Percentiles rank a stretch among this genome's conserved stretches.
Conservation (phyloP, 1,140 invertebrate species). For the Cylas formicarius region DNA sequence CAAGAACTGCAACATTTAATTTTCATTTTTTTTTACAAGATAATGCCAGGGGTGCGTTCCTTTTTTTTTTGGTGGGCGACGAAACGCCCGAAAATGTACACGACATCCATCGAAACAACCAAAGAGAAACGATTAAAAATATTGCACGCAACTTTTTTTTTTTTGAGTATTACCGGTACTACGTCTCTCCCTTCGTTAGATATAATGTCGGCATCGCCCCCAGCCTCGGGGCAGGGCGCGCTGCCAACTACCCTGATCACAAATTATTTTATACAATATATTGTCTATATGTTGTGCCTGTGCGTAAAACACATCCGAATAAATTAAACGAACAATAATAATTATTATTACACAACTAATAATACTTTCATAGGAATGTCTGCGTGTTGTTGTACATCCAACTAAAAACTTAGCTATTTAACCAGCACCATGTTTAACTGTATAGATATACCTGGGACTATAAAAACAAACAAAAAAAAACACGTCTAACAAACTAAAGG, state of each 20-base stretch:
- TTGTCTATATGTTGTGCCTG: conserved; percentile 29
- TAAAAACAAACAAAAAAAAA: conserved; percentile 1
- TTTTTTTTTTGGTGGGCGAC: conserved; percentile 32
- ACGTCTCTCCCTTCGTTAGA: conserved; percentile 3
- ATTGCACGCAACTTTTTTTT: conserved; percentile 12
- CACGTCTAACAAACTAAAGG: neutral
- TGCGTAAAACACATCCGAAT: conserved; percentile 14
- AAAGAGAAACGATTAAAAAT: conserved; percentile 9
- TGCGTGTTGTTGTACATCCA: conserved; percentile 27
- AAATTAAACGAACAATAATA: conserved; percentile 17
- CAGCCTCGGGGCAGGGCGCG: neutral
- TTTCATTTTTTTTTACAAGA: conserved; percentile 39
- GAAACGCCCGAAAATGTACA: conserved; percentile 23
- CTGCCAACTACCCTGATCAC: conserved; percentile 20
- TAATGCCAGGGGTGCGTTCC: conserved; percentile 41
- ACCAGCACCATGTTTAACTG: conserved; percentile 36
- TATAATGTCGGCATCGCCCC: conserved; percentile 9
- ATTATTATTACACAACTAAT: conserved; percentile 29
- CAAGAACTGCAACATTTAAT: conserved; percentile 37
- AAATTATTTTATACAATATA: conserved; percentile 17
- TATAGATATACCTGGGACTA: conserved; percentile 8
- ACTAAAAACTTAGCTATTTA: conserved; percentile 37
- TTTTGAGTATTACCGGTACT: conserved; percentile 28
- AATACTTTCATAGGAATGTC: conserved; percentile 41
- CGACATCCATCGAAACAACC: conserved; percentile 19